Percentiles rank a stretch among this genome's conserved stretches.
phyloP scores from a whole-genome alignment of 1,140 invertebrate species.

The Sminthurinus signatus region DNA sequence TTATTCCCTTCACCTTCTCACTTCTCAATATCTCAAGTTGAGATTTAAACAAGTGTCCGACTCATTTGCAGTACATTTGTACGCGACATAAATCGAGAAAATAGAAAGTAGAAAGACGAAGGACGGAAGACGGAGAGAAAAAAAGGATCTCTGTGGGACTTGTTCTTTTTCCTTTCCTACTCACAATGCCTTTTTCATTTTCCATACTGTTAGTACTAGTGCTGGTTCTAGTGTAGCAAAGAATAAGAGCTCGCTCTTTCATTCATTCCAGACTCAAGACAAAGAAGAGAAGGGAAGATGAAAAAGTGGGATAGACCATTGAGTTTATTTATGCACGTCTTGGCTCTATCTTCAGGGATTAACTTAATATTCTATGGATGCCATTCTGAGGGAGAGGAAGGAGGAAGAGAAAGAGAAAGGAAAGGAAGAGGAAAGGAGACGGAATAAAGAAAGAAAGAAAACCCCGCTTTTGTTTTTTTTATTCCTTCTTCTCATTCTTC shows the following conservation, averaged over 20 bases:
- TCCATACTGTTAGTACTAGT: too few relatives aligned
- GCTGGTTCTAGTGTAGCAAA: too few relatives aligned
- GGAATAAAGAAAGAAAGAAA: too few relatives aligned
- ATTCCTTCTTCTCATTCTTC: neutral
- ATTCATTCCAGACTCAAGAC: too few relatives aligned
- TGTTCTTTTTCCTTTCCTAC: too few relatives aligned
- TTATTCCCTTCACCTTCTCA: too few relatives aligned
- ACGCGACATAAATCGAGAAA: neutral
- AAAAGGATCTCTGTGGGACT: too few relatives aligned
- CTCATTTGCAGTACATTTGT: neutral
- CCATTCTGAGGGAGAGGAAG: constrained; percentile 5
- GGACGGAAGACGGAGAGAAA: neutral
- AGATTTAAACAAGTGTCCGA: neutral
- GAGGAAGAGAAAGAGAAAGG: neutral
- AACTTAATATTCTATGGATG: constrained; percentile 8
- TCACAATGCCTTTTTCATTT: too few relatives aligned
- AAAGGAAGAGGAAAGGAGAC: too few relatives aligned
- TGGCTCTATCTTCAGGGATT: constrained; percentile 1
- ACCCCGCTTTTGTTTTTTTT: too few relatives aligned
- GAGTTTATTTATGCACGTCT: constrained; percentile 6
- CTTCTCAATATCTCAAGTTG: neutral
- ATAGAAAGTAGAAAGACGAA: neutral
- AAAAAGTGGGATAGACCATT: neutral
- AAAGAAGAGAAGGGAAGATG: neutral
- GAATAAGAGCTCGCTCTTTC: too few relatives aligned